Base-by-base conservation (phyloP, 2,888 invertebrate species). In the Melinaea marsaeus region DNA sequence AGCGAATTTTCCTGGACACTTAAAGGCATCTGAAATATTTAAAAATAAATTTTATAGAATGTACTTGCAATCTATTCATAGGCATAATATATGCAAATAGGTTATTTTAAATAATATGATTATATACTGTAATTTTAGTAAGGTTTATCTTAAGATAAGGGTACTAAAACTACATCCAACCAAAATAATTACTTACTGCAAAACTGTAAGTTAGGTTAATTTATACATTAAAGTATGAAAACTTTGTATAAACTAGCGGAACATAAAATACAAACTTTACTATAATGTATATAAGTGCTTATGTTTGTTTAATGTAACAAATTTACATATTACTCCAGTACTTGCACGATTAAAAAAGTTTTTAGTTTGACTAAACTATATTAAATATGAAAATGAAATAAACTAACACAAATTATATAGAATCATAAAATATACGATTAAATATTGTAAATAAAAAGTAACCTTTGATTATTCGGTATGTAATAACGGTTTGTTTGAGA, bases 301-400 rank as follows among this genome's bases (percentile, higher is more conserved):
- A 63, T 63, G 67, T 69, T 61, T 65, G 65, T 63, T 65, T 65
- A 59, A 64, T 62, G 60, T 62, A 64, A 64, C 66, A 60, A 64
- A 66, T 64, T 66, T 66, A 64, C 64, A 66, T 64, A 66, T 9
- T 42, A 42, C 11, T 42, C 1, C 3, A 42, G 42, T 9, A 11
- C 42, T 9, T 42, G 2, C 58, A 46, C 13, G 47, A 47, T 35
- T 13, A 51, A 22, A 37, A 54, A 42, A 42, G 11, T 42, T 42
- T 9, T 9, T 42, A 9, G 6, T 42, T 9, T 9, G 42, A n/a
- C n/a, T 2, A 11, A 42, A 42, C 42, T 42, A 9, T 9, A 42
- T 42, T 42, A 42, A 42, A 42, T 9, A 42, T 42, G 9, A 42
- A 9, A 42, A 42, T 42, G 2, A 42, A 42, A 42, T 42, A 9